These are phyloP conservation scores for Eremophila alpestris DNA, from an alignment of 2,797 vertebrate species.

Conservation along the genomic window DNA sequence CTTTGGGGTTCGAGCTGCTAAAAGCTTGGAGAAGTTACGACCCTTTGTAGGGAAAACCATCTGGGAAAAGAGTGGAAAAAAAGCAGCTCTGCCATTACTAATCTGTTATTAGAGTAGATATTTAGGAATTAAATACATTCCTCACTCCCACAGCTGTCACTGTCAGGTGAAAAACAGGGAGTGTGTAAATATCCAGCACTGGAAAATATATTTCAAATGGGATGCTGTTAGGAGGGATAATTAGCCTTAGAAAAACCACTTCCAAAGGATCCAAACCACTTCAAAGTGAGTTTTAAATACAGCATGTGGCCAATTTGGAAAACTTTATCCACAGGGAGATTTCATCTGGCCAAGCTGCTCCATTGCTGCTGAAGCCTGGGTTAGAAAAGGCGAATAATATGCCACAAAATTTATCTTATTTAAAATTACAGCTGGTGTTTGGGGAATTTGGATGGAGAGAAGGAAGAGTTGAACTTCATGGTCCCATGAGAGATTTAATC, in stretches of 20 bases:
- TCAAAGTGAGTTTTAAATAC: background rate
- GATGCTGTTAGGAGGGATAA: background rate
- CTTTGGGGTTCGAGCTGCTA: rapidly evolving
- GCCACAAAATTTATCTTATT: background rate
- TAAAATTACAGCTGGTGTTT: background rate
- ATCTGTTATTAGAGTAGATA: background rate
- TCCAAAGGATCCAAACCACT: background rate
- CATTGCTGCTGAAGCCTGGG: background rate
- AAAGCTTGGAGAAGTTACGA: background rate
- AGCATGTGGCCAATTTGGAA: background rate
- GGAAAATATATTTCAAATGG: background rate
- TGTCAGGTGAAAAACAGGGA: background rate
- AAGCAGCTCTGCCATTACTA: background rate
- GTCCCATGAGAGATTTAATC: background rate
- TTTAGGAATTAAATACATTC: background rate
- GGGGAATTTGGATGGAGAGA: background rate
- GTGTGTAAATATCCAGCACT: background rate
- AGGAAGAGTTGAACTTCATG: rapidly evolving
- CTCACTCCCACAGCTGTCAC: background rate
- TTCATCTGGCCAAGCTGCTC: background rate
- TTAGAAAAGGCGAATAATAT: background rate
- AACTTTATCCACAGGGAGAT: background rate
- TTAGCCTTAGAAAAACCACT: background rate
- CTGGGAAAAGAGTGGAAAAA: background rate
- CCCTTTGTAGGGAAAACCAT: background rate